Percentiles rank a stretch among this genome's conserved stretches.
Conservation (phyloP, 2,888 invertebrate species). For the Ophion ventricosus region DNA sequence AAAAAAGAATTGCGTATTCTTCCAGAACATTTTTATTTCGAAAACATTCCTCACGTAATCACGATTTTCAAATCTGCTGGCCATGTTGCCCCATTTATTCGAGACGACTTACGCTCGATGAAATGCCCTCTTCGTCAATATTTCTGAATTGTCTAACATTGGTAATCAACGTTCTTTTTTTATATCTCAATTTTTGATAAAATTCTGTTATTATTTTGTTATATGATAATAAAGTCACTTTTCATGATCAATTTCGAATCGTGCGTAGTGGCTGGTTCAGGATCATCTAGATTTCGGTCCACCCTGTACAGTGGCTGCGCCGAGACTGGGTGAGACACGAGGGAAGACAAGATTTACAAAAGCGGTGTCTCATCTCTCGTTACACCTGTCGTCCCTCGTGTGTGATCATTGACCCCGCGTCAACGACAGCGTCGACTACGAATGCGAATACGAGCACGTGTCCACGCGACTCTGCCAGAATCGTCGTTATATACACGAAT, state of each 20-base stretch:
- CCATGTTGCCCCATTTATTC: no score
- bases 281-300: background rate
- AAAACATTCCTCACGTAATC: no score
- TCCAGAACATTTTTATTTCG: no score
- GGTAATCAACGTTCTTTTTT: background rate
- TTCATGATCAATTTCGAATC: no score
- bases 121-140: no score
- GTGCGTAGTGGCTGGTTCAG: no score
- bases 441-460: conserved; percentile 52
- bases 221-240: no score
- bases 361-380: conserved; percentile 54
- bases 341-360: conserved; percentile 28
- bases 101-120: no score
- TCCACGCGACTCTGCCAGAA: conserved; percentile 39
- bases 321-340: conserved; percentile 20
- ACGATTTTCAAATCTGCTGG: no score
- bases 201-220: no score
- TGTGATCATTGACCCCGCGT: conserved; percentile 61
- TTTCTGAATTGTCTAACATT: background rate
- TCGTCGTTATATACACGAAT: conserved; percentile 14
- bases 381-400: conserved; percentile 61
- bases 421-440: conserved; percentile 26
- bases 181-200: no score
- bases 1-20: no score
- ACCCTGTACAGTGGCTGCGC: conserved; percentile 31